Evolutionary conservation across 2,797 vertebrate species (phyloP), one percentile per base, ranked within the genome.

Genomic region (Coracias cyanogaster): DNA sequence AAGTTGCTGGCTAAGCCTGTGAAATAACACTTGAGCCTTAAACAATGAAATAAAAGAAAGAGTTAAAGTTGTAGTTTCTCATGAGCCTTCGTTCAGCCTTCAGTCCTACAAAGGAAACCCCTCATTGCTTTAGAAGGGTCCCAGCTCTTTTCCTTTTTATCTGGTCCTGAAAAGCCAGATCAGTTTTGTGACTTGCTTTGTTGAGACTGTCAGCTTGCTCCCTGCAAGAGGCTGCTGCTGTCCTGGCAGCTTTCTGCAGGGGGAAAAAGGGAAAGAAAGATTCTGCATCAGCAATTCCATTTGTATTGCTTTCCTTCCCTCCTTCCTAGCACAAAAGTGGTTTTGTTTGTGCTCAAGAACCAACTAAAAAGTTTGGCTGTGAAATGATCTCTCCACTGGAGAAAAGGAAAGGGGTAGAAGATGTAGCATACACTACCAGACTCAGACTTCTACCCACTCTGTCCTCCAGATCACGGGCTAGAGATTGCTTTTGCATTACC

Each of bases 291-390:
- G 81, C 79, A 94, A 74, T 93, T 94, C 95, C 74, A 65, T 83
- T 89, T 6, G 16, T 85, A 49, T 62, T 74, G 71, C 86, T 88
- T 88, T 92, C 45, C 82, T 79, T 81, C 31, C 82, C 90, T 86
- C 69, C 58, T 84, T 82, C 41, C 52, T 49, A 65, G 54, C 65
- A 97, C 96, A 97, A 94, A 94, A 37, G 46, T 80, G 28, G 61
- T 90, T 97, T 96, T 97, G 92, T 97, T 86, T 87, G 77, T 94
- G 92, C 66, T 94, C 83, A 90, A 78, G 89, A 91, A 74, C 82
- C 92, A 91, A 5, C 58, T 65, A 29, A 90, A 88, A 87, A 41
- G 39, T 87, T 95, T 92, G 94, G 79, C 94, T 14, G 10, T 86
- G 86, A 90, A 96, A 89, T 77, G 37, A 83, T 39, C 78, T 94